Evolutionary conservation across 2,113 vertebrate genomes (phyloP), one percentile per base, ranked within the genome.

Genomic region (Grammomys surdaster): DNA sequence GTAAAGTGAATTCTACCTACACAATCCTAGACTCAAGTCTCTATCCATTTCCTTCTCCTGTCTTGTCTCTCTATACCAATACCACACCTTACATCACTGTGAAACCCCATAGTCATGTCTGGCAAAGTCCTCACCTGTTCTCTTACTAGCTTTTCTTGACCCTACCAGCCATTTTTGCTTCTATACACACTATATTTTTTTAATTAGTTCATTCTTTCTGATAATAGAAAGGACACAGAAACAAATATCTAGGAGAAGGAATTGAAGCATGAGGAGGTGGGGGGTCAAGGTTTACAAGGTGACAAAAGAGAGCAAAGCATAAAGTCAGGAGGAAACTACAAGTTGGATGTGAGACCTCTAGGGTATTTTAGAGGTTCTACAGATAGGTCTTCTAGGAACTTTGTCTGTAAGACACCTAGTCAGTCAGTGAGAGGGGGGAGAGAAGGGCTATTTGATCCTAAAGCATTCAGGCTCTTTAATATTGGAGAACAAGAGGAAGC

Each of bases 391-490:
- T 93, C 48, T 22, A 26, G 65, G 81, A 76, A 89, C 58, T 78
- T 73, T 60, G 92, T 86, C 91, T 94, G 24, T 20, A 48, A 28
- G 54, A 51, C 51, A 90, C 69, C n/a, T 94, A 43, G 43, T 89
- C 43, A 77, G 8, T 60, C 56, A 16, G 22, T 26, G 36, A 60
- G 36, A 60, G 73, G 26, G 51, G 69, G 10, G 31, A 96, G 97
- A 93, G 80, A 97, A 97, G 87, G 88, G 90, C 84, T 88, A 26
- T 48, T 33, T 95, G 90, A 97, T 95, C 92, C 96, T 90, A 96
- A 94, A 92, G 93, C 91, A 92, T 97, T 97, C 70, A 89, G 54
- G 76, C 58, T 97, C 85, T 97, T 97, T 96, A 97, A 96, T 97
- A 43, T 90, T 31, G 5, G 65, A 69, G 73, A 80, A 33, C 10